Base-by-base conservation (phyloP, 2,797 vertebrate genomes). In the Tragopan temminckii region DNA sequence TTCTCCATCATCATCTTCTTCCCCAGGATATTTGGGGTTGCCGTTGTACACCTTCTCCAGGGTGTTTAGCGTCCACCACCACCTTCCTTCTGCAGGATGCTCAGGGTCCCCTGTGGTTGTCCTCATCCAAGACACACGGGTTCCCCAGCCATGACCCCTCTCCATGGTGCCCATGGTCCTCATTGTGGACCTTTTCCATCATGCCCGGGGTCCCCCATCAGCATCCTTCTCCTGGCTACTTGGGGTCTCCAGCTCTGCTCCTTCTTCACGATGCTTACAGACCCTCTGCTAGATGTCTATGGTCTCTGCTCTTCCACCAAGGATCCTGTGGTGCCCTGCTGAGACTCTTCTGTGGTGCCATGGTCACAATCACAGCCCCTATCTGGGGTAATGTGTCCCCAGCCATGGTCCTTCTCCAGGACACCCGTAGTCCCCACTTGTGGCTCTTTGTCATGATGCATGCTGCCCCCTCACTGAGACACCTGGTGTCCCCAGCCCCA, bases 231-330 rank as follows among this genome's bases (percentile, higher is more conserved):
- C 40, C 27, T 35, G 36, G 45, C 55, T 29, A 11, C 45, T 33
- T 1, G 5, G 2, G 7, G 9, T 45, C 21, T 18, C 11, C 38
- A 27, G 15, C 40, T 40, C 2, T 2, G 20, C 21, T 25, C 42
- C 21, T 62, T 76, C 48, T 76, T 13, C 4, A 6, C 31, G 16
- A 48, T 23, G 16, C 35, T 46, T 7, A 9, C 2, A 8, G 8
- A 7, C 7, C 12, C 13, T 59, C 12, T 77, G 24, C 66, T 45
- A 43, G 59, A 36, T 55, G 20, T 25, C 31, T 15, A 4, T 25
- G 29, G 25, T 42, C 25, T 19, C 38, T 2, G 3, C 24, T 27
- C 21, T 6, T 72, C 57, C 9, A 11, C 10, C 80, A 52, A 31
- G 13, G 4, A 63, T 4, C 23, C 59, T 1, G 2, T 2, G 13